Base-by-base conservation (phyloP, 2,888 invertebrate genomes). In the Zhuqinia jingwanae region DNA sequence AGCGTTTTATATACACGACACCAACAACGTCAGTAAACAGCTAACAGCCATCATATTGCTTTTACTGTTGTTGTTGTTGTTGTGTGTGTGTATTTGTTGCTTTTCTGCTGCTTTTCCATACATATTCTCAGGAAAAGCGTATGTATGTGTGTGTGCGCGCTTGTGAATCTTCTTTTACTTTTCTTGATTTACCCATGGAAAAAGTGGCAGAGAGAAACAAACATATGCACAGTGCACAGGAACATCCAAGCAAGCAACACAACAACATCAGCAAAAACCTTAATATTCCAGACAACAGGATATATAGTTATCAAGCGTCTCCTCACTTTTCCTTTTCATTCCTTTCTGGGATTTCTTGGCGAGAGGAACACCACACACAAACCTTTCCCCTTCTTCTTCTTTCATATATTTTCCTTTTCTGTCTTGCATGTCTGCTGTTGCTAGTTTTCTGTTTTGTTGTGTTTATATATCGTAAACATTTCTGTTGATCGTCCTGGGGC, bases 311-410 rank as follows among this genome's bases (percentile, higher is more conserved):
- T 80, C 73, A 79, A 85, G 63, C 60, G 58, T 42, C 45, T 70
- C 50, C 22, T 56, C 63, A 45, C 50, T 56, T 47, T 42, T 45
- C n/a, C 73, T 27, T 60, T 56, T 75, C 85, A 85, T 79, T 85
- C 85, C 85, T 65, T 75, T 63, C 58, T 75, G 63, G 85, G 79
- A 73, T 85, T 73, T 47, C 70, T 50, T n/a, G 65, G 53, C 75
- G 58, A 75, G 65, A 63, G 50, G 68, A 84, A 36, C 45, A 45
- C 36, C 78, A 63, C 70, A 27, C 47, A 36, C 50, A 70, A 47
- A 36, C 36, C 42, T 70, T 83, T 47, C 70, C 68, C 70, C 30
- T 63, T 65, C 27, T 75, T 53, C 42, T 58, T 58, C 25, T 11
- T 60, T 2, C 25, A 5, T 60, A 15, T 15, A 8, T 53, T 53